Conservation (phyloP, 2,888 invertebrate genomes). For the Griposia aprilina region DNA sequence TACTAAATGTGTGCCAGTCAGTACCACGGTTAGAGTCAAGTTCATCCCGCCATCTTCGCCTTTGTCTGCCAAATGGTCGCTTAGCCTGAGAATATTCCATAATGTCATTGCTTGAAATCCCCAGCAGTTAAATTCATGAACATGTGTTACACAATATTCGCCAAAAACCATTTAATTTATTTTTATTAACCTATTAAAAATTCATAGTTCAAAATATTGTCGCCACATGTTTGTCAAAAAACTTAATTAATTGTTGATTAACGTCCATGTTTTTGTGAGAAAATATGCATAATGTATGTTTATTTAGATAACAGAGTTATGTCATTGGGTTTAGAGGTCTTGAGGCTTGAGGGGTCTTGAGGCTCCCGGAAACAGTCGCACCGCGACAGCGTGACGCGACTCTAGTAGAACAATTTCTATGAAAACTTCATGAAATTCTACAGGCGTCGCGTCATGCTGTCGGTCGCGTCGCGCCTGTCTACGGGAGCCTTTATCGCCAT, state of each 20-base stretch:
- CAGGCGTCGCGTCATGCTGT: too few species aligned
- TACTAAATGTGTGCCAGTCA: neutral
- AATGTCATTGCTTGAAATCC: neutral
- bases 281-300: neutral
- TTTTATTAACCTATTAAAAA: neutral
- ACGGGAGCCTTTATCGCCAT: neutral
- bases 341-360: too few species aligned
- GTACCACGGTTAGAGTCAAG: neutral
- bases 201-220: constrained; percentile 18
- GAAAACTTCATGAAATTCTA: too few species aligned
- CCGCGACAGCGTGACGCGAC: too few species aligned
- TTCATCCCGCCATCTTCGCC: neutral
- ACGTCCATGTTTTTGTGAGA: neutral
- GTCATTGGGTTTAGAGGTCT: constrained; percentile 9
- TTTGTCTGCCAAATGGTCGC: neutral
- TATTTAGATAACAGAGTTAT: too few species aligned
- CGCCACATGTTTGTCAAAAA: constrained; percentile 28
- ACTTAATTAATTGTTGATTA: constrained; percentile 13
- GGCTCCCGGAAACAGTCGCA: too few species aligned
- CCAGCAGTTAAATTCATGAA: neutral
- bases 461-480: too few species aligned
- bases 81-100: neutral
- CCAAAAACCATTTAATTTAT: neutral
- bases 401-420: too few species aligned
- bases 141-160: constrained; percentile 22